Conservation (phyloP, 1,140 invertebrate genomes). For the Cardiocondyla obscurior region DNA sequence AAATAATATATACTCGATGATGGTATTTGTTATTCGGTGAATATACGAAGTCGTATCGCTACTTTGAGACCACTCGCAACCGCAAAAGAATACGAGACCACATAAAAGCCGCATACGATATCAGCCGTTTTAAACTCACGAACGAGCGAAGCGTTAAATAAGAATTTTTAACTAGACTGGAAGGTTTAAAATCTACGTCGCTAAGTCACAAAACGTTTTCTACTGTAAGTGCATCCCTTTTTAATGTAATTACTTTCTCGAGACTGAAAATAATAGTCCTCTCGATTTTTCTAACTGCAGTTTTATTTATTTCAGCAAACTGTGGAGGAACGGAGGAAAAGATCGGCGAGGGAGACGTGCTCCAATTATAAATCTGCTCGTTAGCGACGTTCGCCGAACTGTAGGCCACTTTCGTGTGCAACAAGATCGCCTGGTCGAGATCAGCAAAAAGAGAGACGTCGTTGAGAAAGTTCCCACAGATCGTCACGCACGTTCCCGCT, state of each 20-base stretch:
- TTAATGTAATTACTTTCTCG: background rate
- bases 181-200: background rate
- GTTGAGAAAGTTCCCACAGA: constrained; percentile 54
- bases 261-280: background rate
- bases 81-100: background rate
- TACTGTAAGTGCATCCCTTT: background rate
- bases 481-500: constrained; percentile 1
- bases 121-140: constrained; percentile 40
- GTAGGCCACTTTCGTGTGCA: background rate
- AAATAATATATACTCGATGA: background rate
- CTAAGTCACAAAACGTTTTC: background rate
- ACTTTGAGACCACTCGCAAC: background rate
- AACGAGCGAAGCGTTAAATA: background rate
- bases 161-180: background rate
- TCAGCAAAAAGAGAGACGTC: background rate
- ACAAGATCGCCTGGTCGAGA: background rate
- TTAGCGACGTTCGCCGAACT: background rate
- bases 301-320: background rate
- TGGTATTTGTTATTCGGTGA: background rate
- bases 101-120: background rate
- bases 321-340: background rate
- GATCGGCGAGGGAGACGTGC: background rate
- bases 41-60: background rate
- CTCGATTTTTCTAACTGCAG: background rate
- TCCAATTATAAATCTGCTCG: background rate